A percentile compares a stretch with the other conserved stretches of the same genome.
Conservation (phyloP, 1,140 invertebrate genomes). For the Drosophila sproati region DNA sequence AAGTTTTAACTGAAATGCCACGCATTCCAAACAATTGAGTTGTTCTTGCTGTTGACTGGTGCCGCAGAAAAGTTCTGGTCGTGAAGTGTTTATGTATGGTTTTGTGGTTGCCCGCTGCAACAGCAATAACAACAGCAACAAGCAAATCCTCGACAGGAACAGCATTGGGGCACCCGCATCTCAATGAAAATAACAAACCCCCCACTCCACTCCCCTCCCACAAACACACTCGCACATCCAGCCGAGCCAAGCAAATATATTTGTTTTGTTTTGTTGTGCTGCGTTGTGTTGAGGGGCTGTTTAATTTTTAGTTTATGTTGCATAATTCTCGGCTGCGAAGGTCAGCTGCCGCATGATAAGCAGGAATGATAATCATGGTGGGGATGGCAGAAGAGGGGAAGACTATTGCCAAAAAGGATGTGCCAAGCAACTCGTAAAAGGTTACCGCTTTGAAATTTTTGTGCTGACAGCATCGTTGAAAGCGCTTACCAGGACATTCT, state of each 20-base stretch:
- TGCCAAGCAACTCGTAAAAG: slow-evolving; percentile 8
- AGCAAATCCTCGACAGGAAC: not conserved
- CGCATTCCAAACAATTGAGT: slow-evolving; percentile 24
- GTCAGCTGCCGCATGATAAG: slow-evolving; percentile 32
- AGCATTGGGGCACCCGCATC: slow-evolving; percentile 26
- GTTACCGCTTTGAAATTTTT: slow-evolving; percentile 34
- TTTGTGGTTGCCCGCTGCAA: slow-evolving; percentile 55
- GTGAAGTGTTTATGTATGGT: slow-evolving; percentile 71
- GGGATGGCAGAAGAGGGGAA: not conserved
- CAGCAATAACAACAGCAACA: not conserved
- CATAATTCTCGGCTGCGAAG: slow-evolving; percentile 63
- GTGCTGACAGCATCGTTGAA: slow-evolving; percentile 49
- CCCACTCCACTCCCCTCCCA: not conserved
- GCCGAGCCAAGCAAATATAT: slow-evolving; percentile 29
- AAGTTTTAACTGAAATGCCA: slow-evolving; percentile 30
- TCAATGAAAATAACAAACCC: slow-evolving; percentile 26
- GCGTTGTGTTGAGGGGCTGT: slow-evolving; percentile 32
- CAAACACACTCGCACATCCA: slow-evolving; percentile 8
- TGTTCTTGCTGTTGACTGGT: slow-evolving; percentile 9
- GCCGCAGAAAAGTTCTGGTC: slow-evolving; percentile 25
- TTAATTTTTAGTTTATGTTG: slow-evolving; percentile 80
- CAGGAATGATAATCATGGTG: not conserved
- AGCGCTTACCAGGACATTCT: slow-evolving; percentile 6
- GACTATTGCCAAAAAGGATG: too few relatives aligned
- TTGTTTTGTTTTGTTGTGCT: slow-evolving; percentile 22